A percentile compares a stretch with the other conserved stretches of the same genome.
Conservation (phyloP, 2,797 vertebrate genomes). For the Mionectes olivaceus region DNA sequence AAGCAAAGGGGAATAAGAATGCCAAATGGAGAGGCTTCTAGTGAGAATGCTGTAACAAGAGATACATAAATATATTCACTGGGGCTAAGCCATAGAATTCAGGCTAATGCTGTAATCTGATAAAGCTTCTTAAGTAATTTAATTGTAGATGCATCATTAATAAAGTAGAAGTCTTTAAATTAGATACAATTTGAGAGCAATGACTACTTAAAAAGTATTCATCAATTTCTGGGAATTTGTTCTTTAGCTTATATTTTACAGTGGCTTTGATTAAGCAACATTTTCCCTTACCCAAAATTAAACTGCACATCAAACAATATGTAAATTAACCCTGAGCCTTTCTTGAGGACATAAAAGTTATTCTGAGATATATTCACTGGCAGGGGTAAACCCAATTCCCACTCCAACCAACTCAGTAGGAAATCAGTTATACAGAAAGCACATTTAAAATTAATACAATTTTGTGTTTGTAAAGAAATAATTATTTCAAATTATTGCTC, state of each 20-base stretch:
- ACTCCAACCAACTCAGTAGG: constrained; percentile 68
- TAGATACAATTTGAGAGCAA: constrained; percentile 33
- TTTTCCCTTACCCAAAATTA: constrained; percentile 76
- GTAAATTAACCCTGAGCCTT: constrained; percentile 80
- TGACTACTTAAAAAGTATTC: constrained; percentile 11
- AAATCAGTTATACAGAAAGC: constrained; percentile 73
- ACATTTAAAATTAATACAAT: constrained; percentile 77
- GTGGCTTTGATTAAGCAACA: constrained; percentile 73
- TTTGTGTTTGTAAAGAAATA: constrained; percentile 79
- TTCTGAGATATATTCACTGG: constrained; percentile 76
- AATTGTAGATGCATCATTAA: constrained; percentile 64
- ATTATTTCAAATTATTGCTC: constrained; percentile 81
- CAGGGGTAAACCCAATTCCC: constrained; percentile 75
- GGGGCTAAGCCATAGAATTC: constrained; percentile 43
- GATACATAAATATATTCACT: constrained; percentile 47
- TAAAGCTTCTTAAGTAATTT: constrained; percentile 65
- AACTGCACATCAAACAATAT: constrained; percentile 79
- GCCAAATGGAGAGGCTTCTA: background rate
- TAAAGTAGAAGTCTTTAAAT: constrained; percentile 45
- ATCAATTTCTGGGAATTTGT: constrained; percentile 51
- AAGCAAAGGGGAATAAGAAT: background rate
- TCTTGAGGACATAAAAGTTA: constrained; percentile 78
- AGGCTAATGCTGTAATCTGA: constrained; percentile 59
- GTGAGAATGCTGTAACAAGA: background rate
- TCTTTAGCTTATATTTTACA: constrained; percentile 49